These are phyloP conservation scores for Cariama cristata DNA, from an alignment of 2,113 vertebrate genomes.

Conservation along the genomic window DNA sequence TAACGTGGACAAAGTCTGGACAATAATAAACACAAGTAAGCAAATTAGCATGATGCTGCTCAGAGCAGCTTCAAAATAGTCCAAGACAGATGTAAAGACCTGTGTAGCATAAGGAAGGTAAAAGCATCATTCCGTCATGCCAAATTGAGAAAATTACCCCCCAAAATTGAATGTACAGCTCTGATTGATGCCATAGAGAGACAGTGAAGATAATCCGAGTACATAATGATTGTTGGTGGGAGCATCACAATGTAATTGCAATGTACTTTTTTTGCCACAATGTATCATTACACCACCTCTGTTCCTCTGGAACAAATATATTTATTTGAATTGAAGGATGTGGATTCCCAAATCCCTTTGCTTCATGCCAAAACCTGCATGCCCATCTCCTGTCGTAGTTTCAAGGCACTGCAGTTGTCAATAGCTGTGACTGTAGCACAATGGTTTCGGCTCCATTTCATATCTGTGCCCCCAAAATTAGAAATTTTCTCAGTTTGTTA, in stretches of 20 bases:
- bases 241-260: constrained; percentile 20
- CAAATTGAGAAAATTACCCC: constrained; percentile 15
- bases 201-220: not conserved
- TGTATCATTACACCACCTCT: constrained; percentile 6
- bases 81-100: not conserved
- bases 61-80: not conserved
- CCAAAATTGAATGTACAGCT: not conserved
- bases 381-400: rapidly evolving
- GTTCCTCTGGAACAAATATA: not conserved
- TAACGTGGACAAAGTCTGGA: not conserved
- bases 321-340: not conserved
- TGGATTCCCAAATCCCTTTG: not conserved
- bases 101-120: not conserved
- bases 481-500: not conserved
- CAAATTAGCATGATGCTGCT: not conserved
- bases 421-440: not conserved
- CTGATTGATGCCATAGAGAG: constrained; percentile 35
- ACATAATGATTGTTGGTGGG: constrained; percentile 17
- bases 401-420: not conserved
- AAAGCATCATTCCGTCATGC: not conserved
- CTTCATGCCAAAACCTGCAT: not conserved
- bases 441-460: not conserved
- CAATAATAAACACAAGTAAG: not conserved
- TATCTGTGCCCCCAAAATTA: not conserved
- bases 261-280: not conserved